A percentile compares a stretch with the other conserved stretches of the same genome.
phyloP scores from a whole-genome alignment of 2,113 vertebrate genomes.

The Entomyzon cyanotis region DNA sequence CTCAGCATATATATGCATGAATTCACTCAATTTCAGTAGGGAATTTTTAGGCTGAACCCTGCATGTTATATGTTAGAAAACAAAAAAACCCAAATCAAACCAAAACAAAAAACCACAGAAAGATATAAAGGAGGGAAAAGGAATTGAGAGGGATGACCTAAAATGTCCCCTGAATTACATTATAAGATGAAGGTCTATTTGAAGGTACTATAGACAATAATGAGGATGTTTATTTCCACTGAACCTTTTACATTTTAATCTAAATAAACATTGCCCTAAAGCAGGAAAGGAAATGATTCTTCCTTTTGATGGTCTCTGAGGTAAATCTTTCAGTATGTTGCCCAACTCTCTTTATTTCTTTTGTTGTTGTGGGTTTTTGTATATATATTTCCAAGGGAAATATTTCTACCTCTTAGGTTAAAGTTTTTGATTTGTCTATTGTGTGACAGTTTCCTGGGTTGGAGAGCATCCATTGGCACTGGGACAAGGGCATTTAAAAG shows the following conservation, averaged over 20 bases:
- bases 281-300: constrained; percentile 33
- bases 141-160: not conserved
- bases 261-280: constrained; percentile 32
- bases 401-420: not conserved
- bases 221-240: not conserved
- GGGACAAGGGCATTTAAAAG: not conserved
- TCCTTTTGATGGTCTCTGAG: not conserved
- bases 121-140: not conserved
- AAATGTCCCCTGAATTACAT: not conserved
- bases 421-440: not conserved
- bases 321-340: constrained; percentile 34
- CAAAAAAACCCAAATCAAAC: not conserved
- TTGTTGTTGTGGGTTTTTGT: not conserved
- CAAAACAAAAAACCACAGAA: fast-evolving
- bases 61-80: not conserved
- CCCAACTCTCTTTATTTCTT: not conserved
- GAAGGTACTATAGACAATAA: not conserved
- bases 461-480: not conserved
- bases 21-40: not conserved
- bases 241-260: constrained; percentile 6
- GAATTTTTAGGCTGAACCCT: not conserved
- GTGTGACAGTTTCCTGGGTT: not conserved
- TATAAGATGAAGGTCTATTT: not conserved
- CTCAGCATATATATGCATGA: constrained; percentile 8
- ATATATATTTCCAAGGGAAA: not conserved